Percentiles rank a stretch among this genome's conserved stretches.
phyloP scores from a whole-genome alignment of 2,888 invertebrate species.

The Scrobipalpa costella region DNA sequence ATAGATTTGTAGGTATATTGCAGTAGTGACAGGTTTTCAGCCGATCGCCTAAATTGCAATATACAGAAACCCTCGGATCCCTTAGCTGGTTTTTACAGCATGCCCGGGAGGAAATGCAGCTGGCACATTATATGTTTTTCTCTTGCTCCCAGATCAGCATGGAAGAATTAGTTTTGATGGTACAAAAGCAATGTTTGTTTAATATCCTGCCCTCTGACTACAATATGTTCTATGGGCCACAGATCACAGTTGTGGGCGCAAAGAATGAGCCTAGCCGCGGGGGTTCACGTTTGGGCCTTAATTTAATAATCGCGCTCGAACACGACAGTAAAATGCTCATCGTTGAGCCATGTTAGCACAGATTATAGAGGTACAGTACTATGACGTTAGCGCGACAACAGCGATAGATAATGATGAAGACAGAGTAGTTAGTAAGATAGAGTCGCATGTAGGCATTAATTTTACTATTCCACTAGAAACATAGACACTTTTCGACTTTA shows the following conservation, averaged over 20 bases:
- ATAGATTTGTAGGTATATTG: too few species aligned
- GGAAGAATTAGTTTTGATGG: too few species aligned
- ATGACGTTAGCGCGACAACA: slow-evolving; percentile 5
- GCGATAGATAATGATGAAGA: not conserved
- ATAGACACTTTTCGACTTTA: too few species aligned
- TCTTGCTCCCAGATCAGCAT: too few species aligned
- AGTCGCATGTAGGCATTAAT: too few species aligned
- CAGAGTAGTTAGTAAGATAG: not conserved
- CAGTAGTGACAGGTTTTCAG: too few species aligned
- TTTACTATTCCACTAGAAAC: too few species aligned
- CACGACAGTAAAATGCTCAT: slow-evolving; percentile 30
- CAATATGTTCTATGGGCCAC: slow-evolving; percentile 46
- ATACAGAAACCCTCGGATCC: too few species aligned
- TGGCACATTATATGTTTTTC: too few species aligned
- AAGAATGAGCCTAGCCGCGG: slow-evolving; percentile 53
- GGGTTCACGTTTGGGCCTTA: slow-evolving; percentile 59
- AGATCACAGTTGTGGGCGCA: slow-evolving; percentile 53
- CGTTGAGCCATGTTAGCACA: not conserved
- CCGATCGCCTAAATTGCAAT: too few species aligned
- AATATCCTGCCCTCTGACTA: slow-evolving; percentile 30
- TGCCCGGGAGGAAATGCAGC: too few species aligned
- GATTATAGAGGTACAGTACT: not conserved
- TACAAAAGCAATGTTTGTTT: not conserved
- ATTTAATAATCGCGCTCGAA: slow-evolving; percentile 68
- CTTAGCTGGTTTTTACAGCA: too few species aligned